phyloP scores from a whole-genome alignment of 2,888 invertebrate genomes.

The Ectemnius lituratus region DNA sequence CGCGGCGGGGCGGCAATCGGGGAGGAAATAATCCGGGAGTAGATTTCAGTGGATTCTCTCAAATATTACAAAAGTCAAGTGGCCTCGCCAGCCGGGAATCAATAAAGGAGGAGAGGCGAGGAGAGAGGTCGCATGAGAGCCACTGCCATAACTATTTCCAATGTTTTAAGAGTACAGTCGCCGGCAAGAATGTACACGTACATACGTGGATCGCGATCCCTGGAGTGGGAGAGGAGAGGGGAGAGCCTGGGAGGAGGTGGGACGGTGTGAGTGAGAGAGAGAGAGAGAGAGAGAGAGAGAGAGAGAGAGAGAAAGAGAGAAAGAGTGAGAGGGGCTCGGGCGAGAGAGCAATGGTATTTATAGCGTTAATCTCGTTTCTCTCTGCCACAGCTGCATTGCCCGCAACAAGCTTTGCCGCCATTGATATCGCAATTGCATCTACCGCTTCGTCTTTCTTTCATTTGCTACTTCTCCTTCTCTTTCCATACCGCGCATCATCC shows the following conservation, averaged over 20 bases:
- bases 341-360: constrained; percentile 66
- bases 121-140: constrained; percentile 61
- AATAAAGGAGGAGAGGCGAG: constrained; percentile 58
- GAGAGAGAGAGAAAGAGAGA: too few species aligned
- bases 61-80: too few species aligned
- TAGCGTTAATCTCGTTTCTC: constrained; percentile 75
- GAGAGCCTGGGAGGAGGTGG: constrained; percentile 15
- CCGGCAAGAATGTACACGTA: constrained; percentile 53
- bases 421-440: constrained; percentile 66
- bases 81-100: constrained; percentile 57
- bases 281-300: not conserved
- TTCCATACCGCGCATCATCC: constrained; percentile 1
- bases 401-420: constrained; percentile 65
- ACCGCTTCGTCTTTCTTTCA: constrained; percentile 31
- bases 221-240: not conserved
- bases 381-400: constrained; percentile 72
- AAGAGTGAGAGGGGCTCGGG: too few species aligned
- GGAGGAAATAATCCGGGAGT: too few species aligned
- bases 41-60: too few species aligned
- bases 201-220: not conserved
- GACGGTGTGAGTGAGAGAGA: not conserved
- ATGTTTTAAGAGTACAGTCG: constrained; percentile 75
- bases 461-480: constrained; percentile 5
- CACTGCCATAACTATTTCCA: constrained; percentile 76
- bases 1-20: too few species aligned